Evolutionary conservation across 2,888 invertebrate species (phyloP).

Genomic region (Trisateles emortualis): DNA sequence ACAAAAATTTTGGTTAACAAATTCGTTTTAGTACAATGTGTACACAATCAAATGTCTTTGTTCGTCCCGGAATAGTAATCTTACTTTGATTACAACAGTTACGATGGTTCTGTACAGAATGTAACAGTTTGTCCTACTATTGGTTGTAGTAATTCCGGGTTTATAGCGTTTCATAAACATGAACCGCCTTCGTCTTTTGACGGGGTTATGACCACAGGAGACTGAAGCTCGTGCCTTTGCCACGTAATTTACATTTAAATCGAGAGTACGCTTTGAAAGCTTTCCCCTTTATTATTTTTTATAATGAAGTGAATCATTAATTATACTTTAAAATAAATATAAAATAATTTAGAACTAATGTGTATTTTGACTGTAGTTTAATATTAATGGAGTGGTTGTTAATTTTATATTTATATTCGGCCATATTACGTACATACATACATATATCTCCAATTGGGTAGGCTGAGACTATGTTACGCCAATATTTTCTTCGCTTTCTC

Average conservation of each 20-base stretch:
- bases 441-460: too few species aligned
- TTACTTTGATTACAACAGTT: slow-evolving; percentile 44
- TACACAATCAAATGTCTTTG: slow-evolving; percentile 21
- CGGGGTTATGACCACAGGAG: slow-evolving; percentile 51
- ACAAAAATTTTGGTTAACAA: slow-evolving; percentile 22
- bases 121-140: slow-evolving; percentile 29
- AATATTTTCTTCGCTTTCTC: too few species aligned
- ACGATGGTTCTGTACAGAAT: slow-evolving; percentile 27
- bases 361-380: neutral
- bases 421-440: too few species aligned
- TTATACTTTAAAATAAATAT: slow-evolving; percentile 22
- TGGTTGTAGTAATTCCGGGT: slow-evolving; percentile 34
- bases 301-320: slow-evolving; percentile 49
- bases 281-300: slow-evolving; percentile 36
- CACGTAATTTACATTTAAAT: slow-evolving; percentile 68
- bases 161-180: slow-evolving; percentile 58
- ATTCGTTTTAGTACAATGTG: slow-evolving; percentile 15
- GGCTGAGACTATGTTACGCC: too few species aligned
- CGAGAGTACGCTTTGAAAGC: slow-evolving; percentile 47
- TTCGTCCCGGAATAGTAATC: slow-evolving; percentile 31
- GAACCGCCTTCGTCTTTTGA: slow-evolving; percentile 52
- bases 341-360: neutral
- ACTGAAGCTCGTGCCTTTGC: slow-evolving; percentile 50
- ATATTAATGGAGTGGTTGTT: neutral
- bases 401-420: too few species aligned